A percentile compares a stretch with the other conserved stretches of the same genome.
Conservation (phyloP, 1,140 invertebrate species). For the Belonocnema kinseyi region DNA sequence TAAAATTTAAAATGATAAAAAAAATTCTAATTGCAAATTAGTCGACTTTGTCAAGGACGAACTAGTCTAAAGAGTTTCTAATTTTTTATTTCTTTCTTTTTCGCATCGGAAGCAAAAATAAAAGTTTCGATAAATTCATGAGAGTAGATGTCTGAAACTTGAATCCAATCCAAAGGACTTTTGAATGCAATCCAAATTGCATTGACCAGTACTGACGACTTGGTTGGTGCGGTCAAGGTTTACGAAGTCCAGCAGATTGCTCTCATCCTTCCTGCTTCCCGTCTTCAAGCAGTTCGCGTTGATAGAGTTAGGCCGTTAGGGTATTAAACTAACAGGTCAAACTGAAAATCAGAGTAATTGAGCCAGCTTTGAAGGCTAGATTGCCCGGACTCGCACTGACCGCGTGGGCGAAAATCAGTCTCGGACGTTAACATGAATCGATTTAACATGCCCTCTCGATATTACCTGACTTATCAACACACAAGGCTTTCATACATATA, state of each 20-base stretch:
- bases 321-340: conserved; percentile 21
- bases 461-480: not conserved
- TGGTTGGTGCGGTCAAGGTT: conserved; percentile 26
- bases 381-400: not conserved
- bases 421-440: conserved; percentile 5
- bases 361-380: not conserved
- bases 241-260: not conserved
- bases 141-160: too few species aligned
- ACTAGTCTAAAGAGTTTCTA: too few species aligned
- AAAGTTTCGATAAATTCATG: too few species aligned
- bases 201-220: too few species aligned
- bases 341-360: conserved; percentile 4
- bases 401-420: conserved; percentile 27
- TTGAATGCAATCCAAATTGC: too few species aligned
- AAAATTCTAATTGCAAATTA: too few species aligned
- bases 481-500: not conserved
- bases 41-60: too few species aligned
- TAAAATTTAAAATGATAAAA: too few species aligned
- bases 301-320: not conserved
- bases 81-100: too few species aligned
- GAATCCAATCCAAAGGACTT: too few species aligned
- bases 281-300: conserved; percentile 24
- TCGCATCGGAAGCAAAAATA: too few species aligned
- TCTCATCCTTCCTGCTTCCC: conserved; percentile 18
- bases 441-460: not conserved